phyloP scores from a whole-genome alignment of 2,888 invertebrate species.

The Timema podura region DNA sequence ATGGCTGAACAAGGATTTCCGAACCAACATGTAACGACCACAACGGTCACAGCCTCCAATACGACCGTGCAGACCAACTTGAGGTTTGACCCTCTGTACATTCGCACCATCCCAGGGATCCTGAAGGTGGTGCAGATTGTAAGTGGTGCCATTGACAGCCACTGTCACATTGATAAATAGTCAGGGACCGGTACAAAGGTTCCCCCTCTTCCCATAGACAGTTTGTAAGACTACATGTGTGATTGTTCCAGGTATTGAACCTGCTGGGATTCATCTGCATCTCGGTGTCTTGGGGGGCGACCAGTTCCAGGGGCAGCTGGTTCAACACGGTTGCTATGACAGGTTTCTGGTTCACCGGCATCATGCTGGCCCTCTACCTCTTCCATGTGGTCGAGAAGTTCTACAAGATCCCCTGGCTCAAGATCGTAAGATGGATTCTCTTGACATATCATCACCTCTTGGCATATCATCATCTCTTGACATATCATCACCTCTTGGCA shows the following conservation, averaged over 20 bases:
- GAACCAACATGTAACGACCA: slow-evolving; percentile 69
- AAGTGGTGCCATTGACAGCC: slow-evolving; percentile 43
- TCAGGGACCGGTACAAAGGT: slow-evolving; percentile 12
- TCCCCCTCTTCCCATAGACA: slow-evolving; percentile 19
- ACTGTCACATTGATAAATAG: not conserved
- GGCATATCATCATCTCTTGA: not conserved
- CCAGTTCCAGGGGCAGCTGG: slow-evolving; percentile 60
- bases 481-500: too few species aligned
- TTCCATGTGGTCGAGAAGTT: slow-evolving; percentile 84
- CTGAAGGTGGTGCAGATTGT: slow-evolving; percentile 74
- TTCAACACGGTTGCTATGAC: slow-evolving; percentile 77
- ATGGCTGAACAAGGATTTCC: slow-evolving; percentile 62
- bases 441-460: too few species aligned
- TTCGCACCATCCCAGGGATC: slow-evolving; percentile 68
- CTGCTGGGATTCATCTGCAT: slow-evolving; percentile 79
- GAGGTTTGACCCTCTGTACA: slow-evolving; percentile 68
- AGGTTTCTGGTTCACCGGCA: slow-evolving; percentile 80
- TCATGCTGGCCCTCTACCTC: slow-evolving; percentile 72
- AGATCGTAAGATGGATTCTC: slow-evolving; percentile 54
- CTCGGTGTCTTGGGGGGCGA: slow-evolving; percentile 55
- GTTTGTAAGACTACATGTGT: not conserved
- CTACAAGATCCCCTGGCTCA: slow-evolving; percentile 81
- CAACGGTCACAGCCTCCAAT: slow-evolving; percentile 62
- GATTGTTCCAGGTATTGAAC: slow-evolving; percentile 56
- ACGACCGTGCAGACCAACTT: slow-evolving; percentile 52